Evolutionary conservation across 2,888 invertebrate species (phyloP), one percentile per base, ranked within the genome.

Genomic region (Leucophenga maculata): DNA sequence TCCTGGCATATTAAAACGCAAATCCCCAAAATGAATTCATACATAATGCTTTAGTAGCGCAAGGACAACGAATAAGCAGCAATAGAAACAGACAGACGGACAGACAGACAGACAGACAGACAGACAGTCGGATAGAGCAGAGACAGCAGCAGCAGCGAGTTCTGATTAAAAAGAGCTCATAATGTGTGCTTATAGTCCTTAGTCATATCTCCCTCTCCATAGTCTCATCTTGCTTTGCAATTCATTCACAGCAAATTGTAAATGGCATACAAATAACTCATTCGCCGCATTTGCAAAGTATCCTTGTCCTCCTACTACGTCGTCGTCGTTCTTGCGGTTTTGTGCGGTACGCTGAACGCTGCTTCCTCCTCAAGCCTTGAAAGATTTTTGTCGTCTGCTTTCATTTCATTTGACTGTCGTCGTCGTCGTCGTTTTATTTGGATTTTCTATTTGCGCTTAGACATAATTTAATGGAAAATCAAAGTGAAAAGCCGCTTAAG

Each of bases 1-100:
- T 75, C 77, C 72, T 79, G 70, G 75, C 72, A 72, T 77, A 79
- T 79, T 77, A 75, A 77, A 77, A 76, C 69, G 74, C 39, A 74
- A 69, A 70, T 69, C 70, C 65, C 69, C 71, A 50, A 72, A 81
- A 77, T 81, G 78, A 79, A 78, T 77, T 75, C 44, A 62, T 46
- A 62, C 62, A 62, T 62, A 46, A 62, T n/a, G 32, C 32, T 59
- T 59, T 32, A 31, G 31, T 26, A 26, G 26, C 26, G 26, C 26
- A n/a, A 54, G 20, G 54, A 54, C 20, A 54, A 54, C 18, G 16
- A 22, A 54, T 54, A 18, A 52, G 18, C 9, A 18, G 18, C 3
- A 39, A 39, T 9, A 54, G 18, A 22, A 22, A 18, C 22, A 22
- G 22, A 20, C n/a, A 54, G 22, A 54, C 54, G 8, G 18, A 22